A percentile compares a stretch with the other conserved stretches of the same genome.
phyloP scores from a whole-genome alignment of 2,113 vertebrate species.

The Dunckerocampus dactyliophorus region DNA sequence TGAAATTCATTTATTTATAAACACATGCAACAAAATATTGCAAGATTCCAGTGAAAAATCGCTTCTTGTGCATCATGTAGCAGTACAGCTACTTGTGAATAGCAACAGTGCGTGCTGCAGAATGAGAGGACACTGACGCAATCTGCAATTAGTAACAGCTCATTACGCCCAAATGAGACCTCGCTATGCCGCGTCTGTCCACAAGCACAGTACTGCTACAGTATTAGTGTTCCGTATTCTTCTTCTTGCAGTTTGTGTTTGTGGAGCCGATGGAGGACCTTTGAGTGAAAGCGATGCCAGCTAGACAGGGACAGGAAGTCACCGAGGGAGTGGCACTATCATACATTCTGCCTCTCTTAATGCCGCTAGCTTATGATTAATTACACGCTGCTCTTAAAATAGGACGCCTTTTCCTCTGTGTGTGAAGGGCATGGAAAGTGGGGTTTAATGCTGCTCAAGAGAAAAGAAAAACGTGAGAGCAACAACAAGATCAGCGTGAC shows the following conservation, averaged over 20 bases:
- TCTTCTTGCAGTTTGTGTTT: neutral
- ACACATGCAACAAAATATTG: no score
- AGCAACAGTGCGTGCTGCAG: constrained; percentile 4
- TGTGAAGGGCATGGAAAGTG: constrained; percentile 15
- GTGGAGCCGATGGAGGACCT: neutral
- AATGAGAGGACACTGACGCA: constrained; percentile 59
- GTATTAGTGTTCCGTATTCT: neutral
- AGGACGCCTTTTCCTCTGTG: constrained; percentile 42
- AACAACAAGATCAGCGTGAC: no score
- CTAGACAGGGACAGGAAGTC: constrained; percentile 43
- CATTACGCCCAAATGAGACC: constrained; percentile 60
- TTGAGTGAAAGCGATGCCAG: constrained; percentile 20
- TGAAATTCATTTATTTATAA: no score
- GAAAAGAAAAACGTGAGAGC: no score
- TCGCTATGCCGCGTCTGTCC: constrained; percentile 53
- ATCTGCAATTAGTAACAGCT: constrained; percentile 66
- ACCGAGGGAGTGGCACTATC: constrained; percentile 41
- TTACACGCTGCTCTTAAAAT: constrained; percentile 63
- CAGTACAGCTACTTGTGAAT: no score
- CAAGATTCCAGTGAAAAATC: no score
- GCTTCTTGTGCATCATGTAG: no score
- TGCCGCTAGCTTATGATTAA: constrained; percentile 64
- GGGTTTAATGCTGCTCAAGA: neutral
- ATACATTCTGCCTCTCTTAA: constrained; percentile 49
- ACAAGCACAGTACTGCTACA: neutral